Evolutionary conservation across 2,888 invertebrate species (phyloP).

Genomic region (Ypsolopha sequella): DNA sequence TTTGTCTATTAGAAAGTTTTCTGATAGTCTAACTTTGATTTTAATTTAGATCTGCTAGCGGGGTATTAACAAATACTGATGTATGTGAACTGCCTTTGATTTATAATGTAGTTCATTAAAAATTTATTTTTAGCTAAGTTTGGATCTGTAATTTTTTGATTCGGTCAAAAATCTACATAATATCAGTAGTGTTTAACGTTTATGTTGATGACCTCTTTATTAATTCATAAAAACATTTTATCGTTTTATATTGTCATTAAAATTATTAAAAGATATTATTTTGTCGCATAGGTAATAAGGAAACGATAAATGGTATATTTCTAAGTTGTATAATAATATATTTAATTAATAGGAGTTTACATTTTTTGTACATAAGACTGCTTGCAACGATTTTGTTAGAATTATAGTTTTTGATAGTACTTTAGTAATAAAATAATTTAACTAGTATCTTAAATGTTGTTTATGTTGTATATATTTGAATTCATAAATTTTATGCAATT

Average conservation of each 20-base stretch:
- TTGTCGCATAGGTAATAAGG: neutral
- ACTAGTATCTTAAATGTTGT: conserved; percentile 8
- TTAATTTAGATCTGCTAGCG: no score
- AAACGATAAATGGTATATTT: neutral
- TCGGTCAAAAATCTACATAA: no score
- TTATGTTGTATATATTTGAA: conserved; percentile 2
- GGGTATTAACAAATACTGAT: no score
- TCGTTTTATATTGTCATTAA: neutral
- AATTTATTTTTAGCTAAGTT: no score
- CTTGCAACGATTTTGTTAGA: conserved; percentile 18
- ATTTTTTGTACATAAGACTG: conserved; percentile 18
- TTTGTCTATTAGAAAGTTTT: no score
- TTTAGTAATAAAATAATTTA: conserved; percentile 12
- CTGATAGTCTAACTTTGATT: no score
- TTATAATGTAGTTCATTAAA: no score
- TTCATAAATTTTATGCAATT: conserved; percentile 1
- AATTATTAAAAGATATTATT: neutral
- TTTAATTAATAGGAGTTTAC: neutral
- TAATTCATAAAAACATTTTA: no score
- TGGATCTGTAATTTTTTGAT: no score
- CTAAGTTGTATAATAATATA: neutral
- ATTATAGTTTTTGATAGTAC: neutral
- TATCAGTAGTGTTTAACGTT: no score
- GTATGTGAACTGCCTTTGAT: no score
- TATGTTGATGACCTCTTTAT: no score